Evolutionary conservation across 1,140 invertebrate species (phyloP).

Genomic region (Harpegnathos saltator): DNA sequence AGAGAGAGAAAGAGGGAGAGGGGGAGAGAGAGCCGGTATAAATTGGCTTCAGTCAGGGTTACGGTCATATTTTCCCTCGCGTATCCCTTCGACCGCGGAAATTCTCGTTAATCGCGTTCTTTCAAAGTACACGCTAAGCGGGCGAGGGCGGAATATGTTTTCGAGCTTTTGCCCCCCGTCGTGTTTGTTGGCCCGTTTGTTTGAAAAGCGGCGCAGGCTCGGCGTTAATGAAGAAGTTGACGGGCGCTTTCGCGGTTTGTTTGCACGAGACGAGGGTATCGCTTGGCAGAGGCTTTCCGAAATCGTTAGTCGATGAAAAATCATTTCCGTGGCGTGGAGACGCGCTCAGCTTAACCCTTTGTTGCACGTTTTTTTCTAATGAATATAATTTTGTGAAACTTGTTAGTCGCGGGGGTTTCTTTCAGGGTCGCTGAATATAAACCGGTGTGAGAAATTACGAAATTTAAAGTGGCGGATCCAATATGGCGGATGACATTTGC

Average conservation of each 20-base stretch:
- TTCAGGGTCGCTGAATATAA: too few relatives aligned
- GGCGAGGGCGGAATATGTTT: neutral
- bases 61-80: constrained; percentile 72
- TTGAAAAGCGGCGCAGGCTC: neutral
- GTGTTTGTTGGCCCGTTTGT: neutral
- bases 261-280: neutral
- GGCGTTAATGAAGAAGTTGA: neutral
- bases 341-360: too few relatives aligned
- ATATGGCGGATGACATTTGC: too few relatives aligned
- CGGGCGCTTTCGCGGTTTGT: neutral
- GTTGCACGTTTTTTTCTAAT: too few relatives aligned
- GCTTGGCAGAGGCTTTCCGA: neutral
- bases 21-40: constrained; percentile 53
- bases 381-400: too few relatives aligned
- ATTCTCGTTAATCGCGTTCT: constrained; percentile 76
- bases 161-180: neutral
- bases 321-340: too few relatives aligned
- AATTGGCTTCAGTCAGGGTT: constrained; percentile 68
- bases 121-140: neutral
- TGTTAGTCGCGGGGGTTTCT: too few relatives aligned
- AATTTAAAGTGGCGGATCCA: too few relatives aligned
- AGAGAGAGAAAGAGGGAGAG: too few relatives aligned
- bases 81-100: constrained; percentile 67
- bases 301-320: too few relatives aligned
- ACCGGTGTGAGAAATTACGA: too few relatives aligned